Base-by-base conservation (phyloP, 2,888 invertebrate species). In the Synergus gifuensis region DNA sequence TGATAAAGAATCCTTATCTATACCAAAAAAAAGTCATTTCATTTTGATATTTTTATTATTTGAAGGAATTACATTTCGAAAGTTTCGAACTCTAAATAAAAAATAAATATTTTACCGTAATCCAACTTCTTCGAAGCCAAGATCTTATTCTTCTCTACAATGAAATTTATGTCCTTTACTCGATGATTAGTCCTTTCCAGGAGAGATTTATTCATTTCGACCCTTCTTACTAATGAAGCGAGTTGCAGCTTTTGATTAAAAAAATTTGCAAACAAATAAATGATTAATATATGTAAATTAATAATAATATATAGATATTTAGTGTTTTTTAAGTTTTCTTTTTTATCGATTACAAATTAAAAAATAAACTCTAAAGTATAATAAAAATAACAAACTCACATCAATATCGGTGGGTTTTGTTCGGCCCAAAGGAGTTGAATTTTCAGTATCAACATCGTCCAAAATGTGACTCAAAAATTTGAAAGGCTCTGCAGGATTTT, bases 401-500 rank as follows among this genome's bases (percentile, higher is more conserved):
- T 78, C 78, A 40, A 81, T 78, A 22, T 78, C 76, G 14, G 67
- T 58, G 12, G 49, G 28, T 42, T 76, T 42, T 36, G 18, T 28
- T 28, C 46, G 12, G 1, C 28, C 16, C 28, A 28, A 16, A 8
- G 69, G 11, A 28, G 9, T 36, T 14, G 36, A 28, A 69, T 28
- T 46, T 4, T 49, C 49, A 76, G 40, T 44, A 36, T 67, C 42
- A 18, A 78, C 69, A 54, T 64, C 44, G 14, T 78, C 42, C 14
- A 69, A 54, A 49, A 69, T 46, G 14, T 69, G 16, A 12, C 66
- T 78, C 44, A 80, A 67, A 76, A 81, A 81, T 44, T 66, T 54
- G 28, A 46, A 78, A 36, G 81, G 81, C 49, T 77, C 76, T 12
- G 69, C 40, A 42, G 76, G 76, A 77, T 81, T 58, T 22, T 78